These are phyloP conservation scores for Probosciger aterrimus DNA, from an alignment of 2,113 vertebrate species.

Conservation along the genomic window DNA sequence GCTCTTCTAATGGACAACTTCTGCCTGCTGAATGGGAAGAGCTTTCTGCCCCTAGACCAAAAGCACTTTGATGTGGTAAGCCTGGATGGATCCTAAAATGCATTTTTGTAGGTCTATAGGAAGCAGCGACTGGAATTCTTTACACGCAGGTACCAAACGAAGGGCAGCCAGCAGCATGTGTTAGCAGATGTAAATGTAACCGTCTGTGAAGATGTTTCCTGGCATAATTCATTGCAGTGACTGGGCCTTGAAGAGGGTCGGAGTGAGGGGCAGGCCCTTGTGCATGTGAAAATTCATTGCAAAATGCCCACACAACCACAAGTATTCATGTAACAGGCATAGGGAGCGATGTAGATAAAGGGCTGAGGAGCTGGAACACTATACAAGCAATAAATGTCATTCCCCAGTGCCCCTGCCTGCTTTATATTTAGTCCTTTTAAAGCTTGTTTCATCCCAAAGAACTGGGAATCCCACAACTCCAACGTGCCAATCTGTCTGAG, in stretches of 20 bases:
- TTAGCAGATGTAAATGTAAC: neutral
- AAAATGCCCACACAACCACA: neutral
- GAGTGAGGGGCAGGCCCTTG: neutral
- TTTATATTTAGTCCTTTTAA: neutral
- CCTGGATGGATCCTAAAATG: neutral
- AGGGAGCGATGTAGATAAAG: neutral
- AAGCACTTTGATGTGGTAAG: conserved; percentile 82
- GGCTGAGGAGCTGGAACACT: neutral
- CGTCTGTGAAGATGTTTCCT: neutral
- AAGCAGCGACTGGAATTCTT: neutral
- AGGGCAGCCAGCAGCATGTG: neutral
- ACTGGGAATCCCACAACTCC: neutral
- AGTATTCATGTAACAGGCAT: neutral
- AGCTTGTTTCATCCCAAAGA: neutral
- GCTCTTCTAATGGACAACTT: conserved; percentile 78
- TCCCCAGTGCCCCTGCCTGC: neutral
- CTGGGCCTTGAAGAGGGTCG: neutral
- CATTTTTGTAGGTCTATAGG: neutral
- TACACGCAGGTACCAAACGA: neutral
- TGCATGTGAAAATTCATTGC: neutral
- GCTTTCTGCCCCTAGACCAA: conserved; percentile 67
- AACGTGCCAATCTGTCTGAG: neutral
- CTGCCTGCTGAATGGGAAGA: conserved; percentile 54
- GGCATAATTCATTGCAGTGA: neutral
- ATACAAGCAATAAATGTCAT: neutral